Base-by-base conservation (phyloP, 2,888 invertebrate species). In the Sinodicranocentrus sp. region DNA sequence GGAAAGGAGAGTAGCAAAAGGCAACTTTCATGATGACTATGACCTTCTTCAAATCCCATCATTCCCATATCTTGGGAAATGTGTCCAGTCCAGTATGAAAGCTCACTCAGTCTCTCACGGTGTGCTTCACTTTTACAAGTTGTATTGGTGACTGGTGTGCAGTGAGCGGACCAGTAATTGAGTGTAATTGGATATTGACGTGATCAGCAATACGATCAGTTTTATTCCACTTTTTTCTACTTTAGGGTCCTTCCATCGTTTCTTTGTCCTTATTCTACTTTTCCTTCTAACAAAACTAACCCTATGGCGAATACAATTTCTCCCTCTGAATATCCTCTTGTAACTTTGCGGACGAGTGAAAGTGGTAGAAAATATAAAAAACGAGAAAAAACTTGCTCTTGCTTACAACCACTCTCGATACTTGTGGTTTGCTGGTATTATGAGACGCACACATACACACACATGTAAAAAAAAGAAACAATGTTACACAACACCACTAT, bases 171-270 rank as follows among this genome's bases (percentile, higher is more conserved):
- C 68, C 67, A 68, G 78, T 78, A 84, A 84, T 78, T 78, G 84
- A 73, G 71, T 84, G 84, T 84, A 84, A 84, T 84, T 84, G 84
- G 84, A 78, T 78, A 73, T 84, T 73, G 77, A 84, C 84, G 84
- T 84, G 84, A 84, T 78, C 84, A 78, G 78, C 71, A 84, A 73
- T 68, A 67, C 67, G 67, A 84, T 84, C 84, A 78, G 61, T 78
- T 84, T 68, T 52, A 61, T 61, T 78, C 54, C 70, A 26, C 25
- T 59, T 77, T 68, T 28, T 54, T 21, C 44, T 63, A 48, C 39
- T 28, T 63, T 21, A n/a, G n/a, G n/a, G n/a, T 26, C 28, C 21
- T 59, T 33, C 33, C 33, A 17, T 25, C 23, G 39, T n/a, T 39
- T 72, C 21, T 52, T 68, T 44, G 43, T 52, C 68, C 68, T 17